These are phyloP conservation scores for Prunella himalayana DNA, from an alignment of 2,113 vertebrate genomes.

Conservation along the genomic window DNA sequence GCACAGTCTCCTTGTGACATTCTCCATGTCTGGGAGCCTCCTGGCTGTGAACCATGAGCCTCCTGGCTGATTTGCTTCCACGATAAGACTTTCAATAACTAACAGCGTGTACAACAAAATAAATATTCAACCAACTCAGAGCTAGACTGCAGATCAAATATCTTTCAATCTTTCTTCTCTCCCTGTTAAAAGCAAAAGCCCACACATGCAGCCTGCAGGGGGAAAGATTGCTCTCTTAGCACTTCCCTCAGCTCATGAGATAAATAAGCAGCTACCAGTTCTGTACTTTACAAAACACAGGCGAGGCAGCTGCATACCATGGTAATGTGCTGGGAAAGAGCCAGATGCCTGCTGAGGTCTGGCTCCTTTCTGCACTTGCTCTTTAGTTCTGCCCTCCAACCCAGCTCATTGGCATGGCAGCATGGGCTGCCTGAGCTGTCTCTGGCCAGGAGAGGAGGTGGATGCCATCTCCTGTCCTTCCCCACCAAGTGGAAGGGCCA, in stretches of 20 bases:
- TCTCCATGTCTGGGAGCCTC: not conserved
- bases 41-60: not conserved
- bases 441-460: not conserved
- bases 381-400: not conserved
- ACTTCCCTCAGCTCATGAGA: conserved; percentile 1
- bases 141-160: not conserved
- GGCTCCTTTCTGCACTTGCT: not conserved
- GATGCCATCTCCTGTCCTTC: not conserved
- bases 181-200: not conserved
- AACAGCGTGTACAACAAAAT: not conserved
- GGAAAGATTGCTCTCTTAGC: not conserved
- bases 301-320: not conserved
- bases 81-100: not conserved
- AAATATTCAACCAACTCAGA: conserved; percentile 24
- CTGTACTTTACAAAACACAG: not conserved
- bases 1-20: not conserved
- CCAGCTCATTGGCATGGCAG: fast-evolving
- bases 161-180: conserved; percentile 6
- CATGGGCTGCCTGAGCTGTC: not conserved
- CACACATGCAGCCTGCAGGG: not conserved
- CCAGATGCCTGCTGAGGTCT: not conserved
- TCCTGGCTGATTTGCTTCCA: not conserved
- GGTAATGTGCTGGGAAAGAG: not conserved
- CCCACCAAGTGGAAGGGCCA: fast-evolving
- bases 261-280: not conserved